phyloP scores from a whole-genome alignment of 2,888 invertebrate species.

The Eupithecia centaureata region DNA sequence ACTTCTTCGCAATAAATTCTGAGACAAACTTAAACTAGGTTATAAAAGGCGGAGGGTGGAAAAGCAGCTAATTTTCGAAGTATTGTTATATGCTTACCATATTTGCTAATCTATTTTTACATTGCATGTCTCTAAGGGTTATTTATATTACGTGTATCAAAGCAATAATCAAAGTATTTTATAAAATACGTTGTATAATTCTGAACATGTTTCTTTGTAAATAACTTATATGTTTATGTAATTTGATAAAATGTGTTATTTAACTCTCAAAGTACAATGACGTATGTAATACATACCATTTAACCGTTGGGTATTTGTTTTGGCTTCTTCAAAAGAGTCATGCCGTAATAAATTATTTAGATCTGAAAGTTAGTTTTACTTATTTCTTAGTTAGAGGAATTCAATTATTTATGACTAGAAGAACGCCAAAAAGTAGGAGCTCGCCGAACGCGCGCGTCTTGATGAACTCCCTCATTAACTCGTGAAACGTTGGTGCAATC shows the following conservation, averaged over 20 bases:
- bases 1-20: no score
- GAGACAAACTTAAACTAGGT: no score
- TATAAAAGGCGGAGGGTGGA: constrained; percentile 29
- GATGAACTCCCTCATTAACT: no score
- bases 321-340: constrained; percentile 57
- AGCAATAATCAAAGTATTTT: constrained; percentile 69
- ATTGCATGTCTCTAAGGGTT: constrained; percentile 40
- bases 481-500: no score
- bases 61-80: constrained; percentile 39
- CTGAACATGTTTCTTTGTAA: constrained; percentile 69
- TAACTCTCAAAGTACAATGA: constrained; percentile 55
- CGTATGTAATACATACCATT: constrained; percentile 43
- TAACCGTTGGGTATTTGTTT: constrained; percentile 56
- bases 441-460: no score
- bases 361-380: constrained; percentile 68
- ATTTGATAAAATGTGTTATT: constrained; percentile 44
- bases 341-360: constrained; percentile 70
- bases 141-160: constrained; percentile 59
- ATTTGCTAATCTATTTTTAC: constrained; percentile 43
- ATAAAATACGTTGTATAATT: constrained; percentile 54
- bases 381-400: background rate
- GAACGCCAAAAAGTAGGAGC: no score
- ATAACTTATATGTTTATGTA: constrained; percentile 54
- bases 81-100: constrained; percentile 37
- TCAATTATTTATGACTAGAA: no score